Evolutionary conservation across 1,140 invertebrate species (phyloP).

Genomic region (Schlechtendalia chinensis): DNA sequence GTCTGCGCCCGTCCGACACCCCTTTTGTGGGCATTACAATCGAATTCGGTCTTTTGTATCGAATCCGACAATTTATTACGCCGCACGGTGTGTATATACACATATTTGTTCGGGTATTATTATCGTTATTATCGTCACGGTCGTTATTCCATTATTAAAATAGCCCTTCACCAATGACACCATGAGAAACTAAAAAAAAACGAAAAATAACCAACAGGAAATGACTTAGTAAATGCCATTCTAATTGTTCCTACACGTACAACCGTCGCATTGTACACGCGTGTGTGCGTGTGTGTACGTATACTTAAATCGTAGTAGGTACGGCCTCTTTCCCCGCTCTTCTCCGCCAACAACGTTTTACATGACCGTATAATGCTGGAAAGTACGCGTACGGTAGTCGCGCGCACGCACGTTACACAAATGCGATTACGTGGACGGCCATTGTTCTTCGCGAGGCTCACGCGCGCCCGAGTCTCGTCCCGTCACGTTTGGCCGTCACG

Average conservation of each 20-base stretch:
- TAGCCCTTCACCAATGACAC: conserved; percentile 44
- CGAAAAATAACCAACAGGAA: conserved; percentile 35
- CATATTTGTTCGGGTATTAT: conserved; percentile 21
- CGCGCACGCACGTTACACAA: too few relatives aligned
- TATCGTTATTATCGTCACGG: conserved; percentile 37
- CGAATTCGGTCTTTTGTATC: conserved; percentile 38
- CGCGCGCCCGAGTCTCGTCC: too few relatives aligned
- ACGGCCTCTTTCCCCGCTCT: not conserved
- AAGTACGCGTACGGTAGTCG: not conserved
- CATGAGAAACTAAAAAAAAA: conserved; percentile 35
- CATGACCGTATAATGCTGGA: too few relatives aligned
- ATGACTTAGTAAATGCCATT: conserved; percentile 44
- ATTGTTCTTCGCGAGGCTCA: conserved; percentile 35
- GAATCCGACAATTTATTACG: conserved; percentile 25
- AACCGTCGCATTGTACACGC: too few relatives aligned
- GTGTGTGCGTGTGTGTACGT: not conserved
- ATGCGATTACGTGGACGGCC: not conserved
- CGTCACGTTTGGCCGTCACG: too few relatives aligned
- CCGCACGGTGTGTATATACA: not conserved
- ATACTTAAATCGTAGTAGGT: not conserved
- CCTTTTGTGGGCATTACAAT: conserved; percentile 41
- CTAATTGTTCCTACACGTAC: conserved; percentile 6
- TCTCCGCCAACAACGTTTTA: too few relatives aligned
- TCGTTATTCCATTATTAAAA: conserved; percentile 45
- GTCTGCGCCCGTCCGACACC: not conserved